Percentiles rank a stretch among this genome's conserved stretches.
Evolutionary conservation across 2,113 vertebrate species (phyloP).

Genomic region (Ptychochromis oligacanthus): DNA sequence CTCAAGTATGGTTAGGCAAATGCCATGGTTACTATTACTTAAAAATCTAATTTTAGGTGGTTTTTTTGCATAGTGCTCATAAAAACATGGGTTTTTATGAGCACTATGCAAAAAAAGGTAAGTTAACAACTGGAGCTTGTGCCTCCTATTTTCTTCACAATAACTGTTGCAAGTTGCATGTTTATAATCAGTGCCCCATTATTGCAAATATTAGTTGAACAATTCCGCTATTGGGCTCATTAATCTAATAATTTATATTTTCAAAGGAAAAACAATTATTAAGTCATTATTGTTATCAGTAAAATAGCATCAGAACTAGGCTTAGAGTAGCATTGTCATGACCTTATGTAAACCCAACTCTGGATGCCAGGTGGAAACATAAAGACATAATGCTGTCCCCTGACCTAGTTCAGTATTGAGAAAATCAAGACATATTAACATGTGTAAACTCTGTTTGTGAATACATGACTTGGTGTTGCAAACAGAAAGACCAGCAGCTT

Average conservation of each 20-base stretch:
- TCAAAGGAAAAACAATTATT: not conserved
- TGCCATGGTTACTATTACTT: not conserved
- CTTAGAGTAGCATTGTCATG: not conserved
- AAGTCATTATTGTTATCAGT: not conserved
- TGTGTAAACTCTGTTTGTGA: slow-evolving; percentile 4
- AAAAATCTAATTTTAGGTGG: not conserved
- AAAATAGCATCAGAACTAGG: too few relatives aligned
- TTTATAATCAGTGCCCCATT: not conserved
- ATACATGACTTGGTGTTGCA: not conserved
- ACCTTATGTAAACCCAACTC: not conserved
- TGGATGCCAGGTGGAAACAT: not conserved
- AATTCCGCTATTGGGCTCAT: not conserved
- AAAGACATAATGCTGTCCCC: not conserved
- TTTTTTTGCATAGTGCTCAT: too few relatives aligned
- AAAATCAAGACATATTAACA: not conserved
- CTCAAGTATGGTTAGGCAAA: not conserved
- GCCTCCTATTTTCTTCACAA: not conserved
- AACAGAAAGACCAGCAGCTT: slow-evolving; percentile 7
- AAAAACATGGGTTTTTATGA: not conserved
- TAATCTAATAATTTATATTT: not conserved
- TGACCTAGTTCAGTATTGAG: not conserved
- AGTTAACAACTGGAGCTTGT: too few relatives aligned
- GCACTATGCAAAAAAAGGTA: not conserved
- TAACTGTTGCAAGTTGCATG: not conserved
- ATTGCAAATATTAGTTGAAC: not conserved